A percentile compares a stretch with the other conserved stretches of the same genome.
These are phyloP conservation scores for Phengaris alcon DNA, from an alignment of 2,888 invertebrate species.

Conservation along the genomic window DNA sequence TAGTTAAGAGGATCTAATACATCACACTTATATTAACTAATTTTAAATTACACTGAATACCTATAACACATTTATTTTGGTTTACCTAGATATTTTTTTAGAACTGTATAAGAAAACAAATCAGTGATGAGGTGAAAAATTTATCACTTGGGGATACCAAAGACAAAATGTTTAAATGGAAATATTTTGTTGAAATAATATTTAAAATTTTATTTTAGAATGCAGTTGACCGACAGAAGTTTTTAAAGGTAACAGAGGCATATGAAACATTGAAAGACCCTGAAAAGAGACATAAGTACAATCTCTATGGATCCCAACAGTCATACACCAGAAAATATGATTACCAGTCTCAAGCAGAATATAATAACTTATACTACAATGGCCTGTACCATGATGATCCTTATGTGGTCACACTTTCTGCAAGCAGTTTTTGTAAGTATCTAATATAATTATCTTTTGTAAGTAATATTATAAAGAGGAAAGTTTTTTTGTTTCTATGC, in stretches of 20 bases:
- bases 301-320: slow-evolving; percentile 85
- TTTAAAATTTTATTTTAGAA: slow-evolving; percentile 69
- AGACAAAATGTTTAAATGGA: too few species aligned
- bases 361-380: slow-evolving; percentile 91
- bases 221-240: slow-evolving; percentile 85
- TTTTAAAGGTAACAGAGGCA: slow-evolving; percentile 88
- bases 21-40: neutral
- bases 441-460: slow-evolving; percentile 33
- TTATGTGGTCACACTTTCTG: slow-evolving; percentile 87
- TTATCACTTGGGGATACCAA: too few species aligned
- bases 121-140: too few species aligned
- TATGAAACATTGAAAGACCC: slow-evolving; percentile 93
- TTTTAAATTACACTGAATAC: neutral
- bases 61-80: slow-evolving; percentile 32
- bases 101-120: too few species aligned
- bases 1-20: slow-evolving; percentile 16
- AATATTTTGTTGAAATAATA: too few species aligned
- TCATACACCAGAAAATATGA: slow-evolving; percentile 76
- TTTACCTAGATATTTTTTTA: neutral
- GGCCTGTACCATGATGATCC: slow-evolving; percentile 93
- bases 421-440: slow-evolving; percentile 85
- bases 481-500: neutral
- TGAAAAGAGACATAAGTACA: slow-evolving; percentile 87
- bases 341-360: slow-evolving; percentile 79
- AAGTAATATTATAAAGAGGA: neutral